These are phyloP conservation scores for Eutrigla gurnardus DNA, from an alignment of 2,797 vertebrate genomes.

Conservation along the genomic window DNA sequence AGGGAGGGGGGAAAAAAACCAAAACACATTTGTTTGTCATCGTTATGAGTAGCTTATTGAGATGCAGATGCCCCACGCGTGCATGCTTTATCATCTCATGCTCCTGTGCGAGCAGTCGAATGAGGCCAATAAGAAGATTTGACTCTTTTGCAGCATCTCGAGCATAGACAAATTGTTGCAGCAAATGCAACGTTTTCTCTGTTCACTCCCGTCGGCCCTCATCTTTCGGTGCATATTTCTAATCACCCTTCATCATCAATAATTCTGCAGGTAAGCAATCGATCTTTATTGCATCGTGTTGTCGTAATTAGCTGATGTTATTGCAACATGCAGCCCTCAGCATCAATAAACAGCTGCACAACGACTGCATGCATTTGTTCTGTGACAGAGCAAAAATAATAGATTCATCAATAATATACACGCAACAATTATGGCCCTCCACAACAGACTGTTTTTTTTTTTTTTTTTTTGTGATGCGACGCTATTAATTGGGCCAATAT, in stretches of 20 bases:
- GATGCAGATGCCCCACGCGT: constrained; percentile 46
- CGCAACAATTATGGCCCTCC: background rate
- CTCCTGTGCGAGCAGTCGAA: constrained; percentile 14
- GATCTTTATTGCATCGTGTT: constrained; percentile 4
- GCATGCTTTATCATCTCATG: constrained; percentile 17
- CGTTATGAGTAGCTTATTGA: constrained; percentile 57
- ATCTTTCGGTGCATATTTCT: constrained; percentile 42
- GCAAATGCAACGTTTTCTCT: constrained; percentile 61
- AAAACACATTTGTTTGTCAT: constrained; percentile 28
- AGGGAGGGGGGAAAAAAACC: constrained; percentile 17
- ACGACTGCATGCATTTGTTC: constrained; percentile 19
- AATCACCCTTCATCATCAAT: constrained; percentile 32
- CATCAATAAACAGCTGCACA: constrained; percentile 28
- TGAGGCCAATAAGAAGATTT: constrained; percentile 33
- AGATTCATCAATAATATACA: constrained; percentile 8
- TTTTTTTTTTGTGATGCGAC: background rate
- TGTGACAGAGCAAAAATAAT: constrained; percentile 37
- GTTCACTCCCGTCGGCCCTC: constrained; percentile 19
- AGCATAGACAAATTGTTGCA: constrained; percentile 65
- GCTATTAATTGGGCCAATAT: background rate
- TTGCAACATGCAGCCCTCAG: background rate
- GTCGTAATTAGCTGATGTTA: constrained; percentile 13
- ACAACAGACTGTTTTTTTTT: background rate
- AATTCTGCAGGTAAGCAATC: constrained; percentile 67
- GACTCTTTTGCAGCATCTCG: constrained; percentile 52